Conservation (phyloP, 2,797 vertebrate genomes). For the Lutra lutra region DNA sequence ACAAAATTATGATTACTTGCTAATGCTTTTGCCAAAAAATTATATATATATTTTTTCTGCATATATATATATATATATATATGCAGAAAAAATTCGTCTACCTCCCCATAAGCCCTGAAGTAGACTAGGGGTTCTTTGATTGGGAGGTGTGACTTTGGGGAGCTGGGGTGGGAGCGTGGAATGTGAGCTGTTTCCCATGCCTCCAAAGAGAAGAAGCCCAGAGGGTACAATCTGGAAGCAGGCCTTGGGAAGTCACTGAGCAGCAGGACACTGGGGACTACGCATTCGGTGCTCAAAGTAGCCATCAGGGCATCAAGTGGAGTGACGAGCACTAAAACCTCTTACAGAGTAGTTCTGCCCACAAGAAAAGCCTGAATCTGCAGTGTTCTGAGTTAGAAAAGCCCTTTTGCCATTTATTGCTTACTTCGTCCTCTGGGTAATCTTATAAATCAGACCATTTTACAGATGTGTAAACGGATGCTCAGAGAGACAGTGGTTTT, state of each 20-base stretch:
- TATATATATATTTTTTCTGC: too few relatives aligned
- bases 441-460: not conserved
- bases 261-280: not conserved
- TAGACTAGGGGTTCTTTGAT: not conserved
- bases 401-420: not conserved
- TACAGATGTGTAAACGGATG: not conserved
- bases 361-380: not conserved
- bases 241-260: not conserved
- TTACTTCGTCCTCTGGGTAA: not conserved
- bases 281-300: not conserved
- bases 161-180: not conserved
- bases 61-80: too few relatives aligned
- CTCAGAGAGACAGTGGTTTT: not conserved
- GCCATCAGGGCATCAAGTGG: fast-evolving
- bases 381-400: not conserved
- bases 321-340: not conserved
- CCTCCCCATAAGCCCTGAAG: not conserved
- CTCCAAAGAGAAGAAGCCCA: not conserved
- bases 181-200: not conserved
- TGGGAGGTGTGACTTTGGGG: not conserved
- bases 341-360: not conserved
- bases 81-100: not conserved
- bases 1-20: not conserved
- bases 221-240: not conserved
- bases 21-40: conserved; percentile 45